Conservation (phyloP, 2,797 vertebrate species). For the Orestias chungarensis region DNA sequence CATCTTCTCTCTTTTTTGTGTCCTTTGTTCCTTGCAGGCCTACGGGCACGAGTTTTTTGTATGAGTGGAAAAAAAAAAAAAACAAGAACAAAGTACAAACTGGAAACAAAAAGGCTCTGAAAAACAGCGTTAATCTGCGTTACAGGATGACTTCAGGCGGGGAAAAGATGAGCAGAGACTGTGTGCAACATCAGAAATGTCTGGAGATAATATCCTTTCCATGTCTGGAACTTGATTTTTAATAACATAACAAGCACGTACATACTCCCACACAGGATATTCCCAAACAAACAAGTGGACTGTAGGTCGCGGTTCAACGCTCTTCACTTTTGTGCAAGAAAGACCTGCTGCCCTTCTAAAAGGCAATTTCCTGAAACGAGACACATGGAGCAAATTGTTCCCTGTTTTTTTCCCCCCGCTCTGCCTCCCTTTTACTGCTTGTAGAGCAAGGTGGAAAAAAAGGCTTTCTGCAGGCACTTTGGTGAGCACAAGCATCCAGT, state of each 20-base stretch:
- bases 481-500: constrained; percentile 66
- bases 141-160: constrained; percentile 47
- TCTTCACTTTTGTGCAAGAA: constrained; percentile 41
- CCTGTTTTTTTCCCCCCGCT: constrained; percentile 33
- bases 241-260: constrained; percentile 10
- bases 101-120: constrained; percentile 16
- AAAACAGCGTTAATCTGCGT: constrained; percentile 39
- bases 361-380: constrained; percentile 79
- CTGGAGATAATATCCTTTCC: constrained; percentile 54
- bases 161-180: constrained; percentile 46
- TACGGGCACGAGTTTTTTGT: constrained; percentile 8
- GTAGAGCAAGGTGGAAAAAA: constrained; percentile 59
- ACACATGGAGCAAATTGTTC: constrained; percentile 68
- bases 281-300: constrained; percentile 48
- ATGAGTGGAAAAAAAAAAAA: neutral
- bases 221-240: constrained; percentile 29
- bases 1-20: constrained; percentile 27
- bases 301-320: constrained; percentile 54
- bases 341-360: constrained; percentile 69
- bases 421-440: constrained; percentile 63
- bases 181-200: constrained; percentile 44
- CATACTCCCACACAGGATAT: constrained; percentile 29
- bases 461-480: constrained; percentile 73
- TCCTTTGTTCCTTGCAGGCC: constrained; percentile 38
- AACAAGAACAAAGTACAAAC: constrained; percentile 17